Evolutionary conservation across 2,888 invertebrate genomes (phyloP), one percentile per base, ranked within the genome.

Genomic region (Parnassius glacialis): DNA sequence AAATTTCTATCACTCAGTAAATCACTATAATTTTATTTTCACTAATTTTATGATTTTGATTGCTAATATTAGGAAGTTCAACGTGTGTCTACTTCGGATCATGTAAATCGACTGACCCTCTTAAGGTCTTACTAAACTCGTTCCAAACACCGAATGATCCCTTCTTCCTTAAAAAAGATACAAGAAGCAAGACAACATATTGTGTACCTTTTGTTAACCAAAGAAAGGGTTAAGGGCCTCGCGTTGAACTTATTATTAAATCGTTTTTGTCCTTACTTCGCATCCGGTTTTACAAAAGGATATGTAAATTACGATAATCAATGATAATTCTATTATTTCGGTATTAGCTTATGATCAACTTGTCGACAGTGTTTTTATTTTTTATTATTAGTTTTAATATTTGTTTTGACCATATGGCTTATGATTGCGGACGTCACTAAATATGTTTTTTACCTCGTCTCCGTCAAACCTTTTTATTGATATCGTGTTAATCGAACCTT

Each of bases 281-380:
- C 80, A 87, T 91, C 90, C 90, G 89, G 90, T 83, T 70, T 79
- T 77, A 84, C 83, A 86, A 86, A n/a, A 83, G 87, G 83, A 89
- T 86, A 90, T 89, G 83, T 88, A 90, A 90, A 90, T 90, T 86
- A 88, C 82, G 78, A 84, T 87, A 88, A 90, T 89, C 89, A 84
- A 82, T 87, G 87, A 89, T 90, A 88, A 90, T 90, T 90, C 88
- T 89, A 90, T 90, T 90, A 89, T 85, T 83, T 80, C 75, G 76
- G 79, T 82, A 84, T 87, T 85, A 86, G 80, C 73, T 79, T 76
- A 80, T 87, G 84, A 87, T 89, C 87, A 85, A 87, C 84, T 85
- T 90, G 89, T 90, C 88, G 79, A 70, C 85, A 73, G 64, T 65
- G 54, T 72, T 74, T 80, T 68, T 67, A 74, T 79, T 78, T 74